Conservation (phyloP, 2,113 vertebrate species). For the Cavia porcellus region DNA sequence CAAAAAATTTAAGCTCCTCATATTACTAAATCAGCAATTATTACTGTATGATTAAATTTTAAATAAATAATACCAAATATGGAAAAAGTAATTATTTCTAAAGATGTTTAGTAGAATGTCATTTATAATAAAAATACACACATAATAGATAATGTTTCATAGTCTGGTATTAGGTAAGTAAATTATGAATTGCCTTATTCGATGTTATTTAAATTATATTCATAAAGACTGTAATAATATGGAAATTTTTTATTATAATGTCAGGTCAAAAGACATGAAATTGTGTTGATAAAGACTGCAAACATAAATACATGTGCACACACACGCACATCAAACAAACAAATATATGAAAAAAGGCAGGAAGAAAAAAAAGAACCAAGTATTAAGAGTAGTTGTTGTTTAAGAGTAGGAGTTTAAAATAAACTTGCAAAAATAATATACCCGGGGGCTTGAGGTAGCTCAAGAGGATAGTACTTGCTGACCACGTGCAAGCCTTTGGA, state of each 20-base stretch:
- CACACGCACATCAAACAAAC: background rate
- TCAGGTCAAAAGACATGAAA: conserved; percentile 37
- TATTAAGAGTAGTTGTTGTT: conserved; percentile 18
- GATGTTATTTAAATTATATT: conserved; percentile 49
- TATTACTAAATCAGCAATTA: conserved; percentile 53
- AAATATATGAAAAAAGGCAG: background rate
- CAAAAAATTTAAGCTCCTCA: conserved; percentile 20
- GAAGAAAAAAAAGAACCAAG: conserved; percentile 49
- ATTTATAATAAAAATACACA: conserved; percentile 29
- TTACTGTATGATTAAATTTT: conserved; percentile 39
- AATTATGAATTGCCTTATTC: conserved; percentile 34
- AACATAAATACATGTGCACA: background rate
- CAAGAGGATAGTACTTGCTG: background rate
- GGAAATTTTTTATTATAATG: conserved; percentile 7
- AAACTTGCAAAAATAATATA: conserved; percentile 47
- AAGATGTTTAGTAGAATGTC: conserved; percentile 13
- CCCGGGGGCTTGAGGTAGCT: background rate
- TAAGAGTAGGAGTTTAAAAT: conserved; percentile 17
- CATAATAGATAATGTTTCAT: background rate
- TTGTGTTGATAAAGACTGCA: background rate
- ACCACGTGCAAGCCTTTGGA: background rate
- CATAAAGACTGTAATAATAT: conserved; percentile 1
- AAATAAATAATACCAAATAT: conserved; percentile 40
- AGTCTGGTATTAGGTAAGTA: conserved; percentile 50
- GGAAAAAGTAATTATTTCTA: conserved; percentile 53